Evolutionary conservation across 1,140 invertebrate genomes (phyloP).

Genomic region (Sycobia sp.): DNA sequence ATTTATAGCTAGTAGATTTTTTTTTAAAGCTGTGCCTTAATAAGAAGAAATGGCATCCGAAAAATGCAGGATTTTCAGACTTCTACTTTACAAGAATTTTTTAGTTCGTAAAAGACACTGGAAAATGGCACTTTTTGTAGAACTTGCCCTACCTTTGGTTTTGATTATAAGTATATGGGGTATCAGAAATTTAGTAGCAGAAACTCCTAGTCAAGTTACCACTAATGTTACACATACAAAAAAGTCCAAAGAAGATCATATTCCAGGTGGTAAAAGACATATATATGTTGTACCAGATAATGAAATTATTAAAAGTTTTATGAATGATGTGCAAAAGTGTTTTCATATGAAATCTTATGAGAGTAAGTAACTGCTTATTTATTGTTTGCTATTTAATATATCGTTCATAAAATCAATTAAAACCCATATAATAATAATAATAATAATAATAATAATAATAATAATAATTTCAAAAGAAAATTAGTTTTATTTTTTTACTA

Average conservation of each 20-base stretch:
- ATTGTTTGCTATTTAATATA: not conserved
- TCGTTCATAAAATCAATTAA: too few relatives aligned
- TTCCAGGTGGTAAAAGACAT: constrained; percentile 26
- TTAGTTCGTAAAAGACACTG: constrained; percentile 53
- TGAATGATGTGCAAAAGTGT: constrained; percentile 42
- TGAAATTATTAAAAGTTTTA: constrained; percentile 39
- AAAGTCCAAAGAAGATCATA: constrained; percentile 30
- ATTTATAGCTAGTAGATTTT: too few relatives aligned
- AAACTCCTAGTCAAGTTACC: constrained; percentile 31
- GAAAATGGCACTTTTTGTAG: constrained; percentile 48
- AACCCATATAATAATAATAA: too few relatives aligned
- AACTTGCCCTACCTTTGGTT: constrained; percentile 49
- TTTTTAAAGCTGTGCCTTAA: too few relatives aligned
- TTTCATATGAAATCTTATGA: constrained; percentile 38
- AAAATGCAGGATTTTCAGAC: constrained; percentile 45
- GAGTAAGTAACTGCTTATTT: constrained; percentile 42
- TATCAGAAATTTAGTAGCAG: constrained; percentile 46
- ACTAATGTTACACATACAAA: constrained; percentile 45
- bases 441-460: too few relatives aligned
- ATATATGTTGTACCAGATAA: constrained; percentile 49
- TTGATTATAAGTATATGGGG: constrained; percentile 49
- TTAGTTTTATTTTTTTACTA: not conserved
- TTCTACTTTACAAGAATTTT: constrained; percentile 54
- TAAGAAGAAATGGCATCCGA: constrained; percentile 37
- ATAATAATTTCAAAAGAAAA: too few relatives aligned